Conservation (phyloP, 1,140 invertebrate species). For the Gryllus bimaculatus region DNA sequence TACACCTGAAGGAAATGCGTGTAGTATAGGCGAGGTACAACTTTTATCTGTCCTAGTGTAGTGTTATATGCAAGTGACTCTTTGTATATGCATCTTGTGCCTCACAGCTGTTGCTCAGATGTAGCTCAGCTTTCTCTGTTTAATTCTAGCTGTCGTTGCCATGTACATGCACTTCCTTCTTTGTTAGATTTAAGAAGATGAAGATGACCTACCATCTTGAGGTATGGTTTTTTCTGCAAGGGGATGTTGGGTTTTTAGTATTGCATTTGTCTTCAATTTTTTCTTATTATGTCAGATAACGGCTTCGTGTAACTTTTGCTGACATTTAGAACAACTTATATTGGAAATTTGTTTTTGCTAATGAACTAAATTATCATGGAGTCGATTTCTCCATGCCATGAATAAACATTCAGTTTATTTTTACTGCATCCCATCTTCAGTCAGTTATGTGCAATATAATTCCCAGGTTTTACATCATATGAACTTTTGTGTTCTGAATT, state of each 20-base stretch:
- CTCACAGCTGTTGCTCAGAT: neutral
- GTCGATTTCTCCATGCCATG: neutral
- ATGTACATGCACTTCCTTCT: slow-evolving; percentile 4
- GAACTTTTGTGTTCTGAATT: too few species aligned
- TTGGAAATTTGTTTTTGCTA: neutral
- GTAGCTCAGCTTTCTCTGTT: neutral
- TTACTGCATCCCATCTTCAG: neutral
- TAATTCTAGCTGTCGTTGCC: neutral
- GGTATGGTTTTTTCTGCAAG: neutral
- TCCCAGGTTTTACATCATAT: neutral
- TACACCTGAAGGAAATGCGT: neutral
- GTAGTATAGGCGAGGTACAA: neutral
- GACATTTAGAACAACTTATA: neutral
- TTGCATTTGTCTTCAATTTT: neutral
- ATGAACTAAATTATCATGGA: neutral
- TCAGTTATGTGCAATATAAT: neutral
- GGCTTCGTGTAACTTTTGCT: neutral
- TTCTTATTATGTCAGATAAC: neutral
- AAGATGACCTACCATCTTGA: neutral
- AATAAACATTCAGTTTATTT: neutral
- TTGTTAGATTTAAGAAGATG: neutral
- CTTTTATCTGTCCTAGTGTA: neutral
- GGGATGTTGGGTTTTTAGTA: neutral
- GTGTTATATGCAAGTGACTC: neutral
- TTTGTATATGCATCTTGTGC: neutral